Conservation (phyloP, 2,113 vertebrate species). For the Actenoides hombroni region DNA sequence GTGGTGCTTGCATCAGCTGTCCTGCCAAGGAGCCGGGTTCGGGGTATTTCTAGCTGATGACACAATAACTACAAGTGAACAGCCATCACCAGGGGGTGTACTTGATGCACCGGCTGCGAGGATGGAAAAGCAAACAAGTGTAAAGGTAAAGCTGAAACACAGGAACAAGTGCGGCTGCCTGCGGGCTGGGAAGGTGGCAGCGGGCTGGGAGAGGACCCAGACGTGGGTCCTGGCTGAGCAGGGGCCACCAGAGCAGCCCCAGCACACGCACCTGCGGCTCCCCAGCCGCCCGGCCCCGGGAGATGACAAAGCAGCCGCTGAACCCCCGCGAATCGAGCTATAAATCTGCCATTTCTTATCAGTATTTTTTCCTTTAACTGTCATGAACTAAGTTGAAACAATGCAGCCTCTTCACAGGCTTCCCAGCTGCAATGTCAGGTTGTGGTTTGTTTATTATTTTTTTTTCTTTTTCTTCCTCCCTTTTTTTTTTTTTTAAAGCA, state of each 20-base stretch:
- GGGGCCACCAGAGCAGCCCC: not conserved
- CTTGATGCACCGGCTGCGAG: conserved; percentile 24
- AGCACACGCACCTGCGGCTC: not conserved
- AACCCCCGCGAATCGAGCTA: not conserved
- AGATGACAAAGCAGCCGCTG: not conserved
- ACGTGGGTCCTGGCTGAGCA: not conserved
- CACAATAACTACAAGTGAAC: conserved; percentile 5
- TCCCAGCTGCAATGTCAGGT: not conserved
- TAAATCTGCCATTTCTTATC: conserved; percentile 26
- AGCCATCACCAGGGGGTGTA: conserved; percentile 37
- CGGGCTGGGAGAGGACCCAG: not conserved
- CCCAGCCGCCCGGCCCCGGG: not conserved
- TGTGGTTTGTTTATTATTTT: not conserved
- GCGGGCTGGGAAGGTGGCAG: not conserved
- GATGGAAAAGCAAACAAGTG: conserved; percentile 54
- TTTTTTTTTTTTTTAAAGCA: not conserved
- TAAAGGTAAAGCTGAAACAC: not conserved
- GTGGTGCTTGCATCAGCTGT: not conserved
- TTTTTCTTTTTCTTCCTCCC: not conserved
- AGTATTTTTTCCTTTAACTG: conserved; percentile 42
- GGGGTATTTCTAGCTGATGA: conserved; percentile 25
- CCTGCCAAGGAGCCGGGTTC: not conserved
- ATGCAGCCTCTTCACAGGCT: conserved; percentile 40
- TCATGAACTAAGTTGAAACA: conserved; percentile 52
- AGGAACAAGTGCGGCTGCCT: conserved; percentile 3